A percentile compares a stretch with the other conserved stretches of the same genome.
These are phyloP conservation scores for Agapostemon virescens DNA, from an alignment of 2,888 invertebrate species.

Conservation along the genomic window DNA sequence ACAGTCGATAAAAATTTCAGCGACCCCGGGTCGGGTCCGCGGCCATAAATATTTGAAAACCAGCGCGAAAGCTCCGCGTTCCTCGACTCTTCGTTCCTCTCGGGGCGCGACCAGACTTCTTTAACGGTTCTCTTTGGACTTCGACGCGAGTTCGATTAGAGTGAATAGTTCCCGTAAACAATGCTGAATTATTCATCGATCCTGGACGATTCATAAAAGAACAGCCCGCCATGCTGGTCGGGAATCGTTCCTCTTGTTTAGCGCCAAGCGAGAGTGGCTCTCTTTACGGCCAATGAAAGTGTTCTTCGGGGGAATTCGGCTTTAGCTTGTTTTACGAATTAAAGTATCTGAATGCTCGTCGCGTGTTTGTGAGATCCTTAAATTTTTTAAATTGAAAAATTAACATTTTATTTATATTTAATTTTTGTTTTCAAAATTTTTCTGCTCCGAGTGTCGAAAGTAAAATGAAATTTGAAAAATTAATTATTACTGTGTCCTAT, in stretches of 20 bases:
- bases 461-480: too few relatives aligned
- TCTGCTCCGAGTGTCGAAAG: too few relatives aligned
- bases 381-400: too few relatives aligned
- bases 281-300: not conserved
- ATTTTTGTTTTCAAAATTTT: too few relatives aligned
- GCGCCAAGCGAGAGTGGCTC: not conserved
- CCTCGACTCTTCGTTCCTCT: constrained; percentile 52
- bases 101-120: not conserved
- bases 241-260: not conserved
- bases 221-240: constrained; percentile 20
- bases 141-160: constrained; percentile 49
- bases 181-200: constrained; percentile 70
- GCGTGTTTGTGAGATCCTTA: too few relatives aligned
- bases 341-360: too few relatives aligned
- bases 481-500: too few relatives aligned
- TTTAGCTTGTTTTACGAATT: too few relatives aligned
- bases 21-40: constrained; percentile 43
- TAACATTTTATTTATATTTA: too few relatives aligned
- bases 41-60: constrained; percentile 72
- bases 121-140: constrained; percentile 40
- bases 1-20: constrained; percentile 12
- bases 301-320: not conserved
- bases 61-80: constrained; percentile 29
- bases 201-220: constrained; percentile 70
- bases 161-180: constrained; percentile 67